phyloP scores from a whole-genome alignment of 2,888 invertebrate genomes.

The Schizaphis graminum region DNA sequence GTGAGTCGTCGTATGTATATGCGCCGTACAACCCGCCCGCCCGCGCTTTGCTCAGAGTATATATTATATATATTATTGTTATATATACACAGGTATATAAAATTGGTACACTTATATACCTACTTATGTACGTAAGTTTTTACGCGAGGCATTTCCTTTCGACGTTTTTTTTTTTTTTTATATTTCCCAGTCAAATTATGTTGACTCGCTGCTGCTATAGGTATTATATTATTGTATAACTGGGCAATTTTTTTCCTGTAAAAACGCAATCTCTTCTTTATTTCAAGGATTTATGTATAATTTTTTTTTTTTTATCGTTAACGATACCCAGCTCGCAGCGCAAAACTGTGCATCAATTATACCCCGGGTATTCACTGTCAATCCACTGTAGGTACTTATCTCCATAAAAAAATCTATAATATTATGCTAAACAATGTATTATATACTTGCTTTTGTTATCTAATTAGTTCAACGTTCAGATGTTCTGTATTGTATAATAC shows the following conservation, averaged over 20 bases:
- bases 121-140: background rate
- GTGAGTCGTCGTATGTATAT: background rate
- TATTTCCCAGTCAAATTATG: background rate
- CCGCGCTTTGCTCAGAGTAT: background rate
- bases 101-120: background rate
- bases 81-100: background rate
- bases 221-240: background rate
- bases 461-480: background rate
- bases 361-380: background rate
- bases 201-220: background rate
- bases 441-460: background rate
- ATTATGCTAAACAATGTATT: background rate
- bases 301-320: background rate
- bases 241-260: background rate
- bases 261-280: background rate
- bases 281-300: background rate
- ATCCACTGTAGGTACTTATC: background rate
- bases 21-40: background rate
- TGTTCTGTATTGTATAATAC: too few relatives aligned
- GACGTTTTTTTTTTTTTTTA: background rate
- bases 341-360: background rate
- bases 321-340: too few relatives aligned
- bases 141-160: background rate
- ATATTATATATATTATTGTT: background rate
- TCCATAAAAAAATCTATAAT: background rate